Evolutionary conservation across 2,888 invertebrate genomes (phyloP).

Genomic region (Dryobotodes eremita): DNA sequence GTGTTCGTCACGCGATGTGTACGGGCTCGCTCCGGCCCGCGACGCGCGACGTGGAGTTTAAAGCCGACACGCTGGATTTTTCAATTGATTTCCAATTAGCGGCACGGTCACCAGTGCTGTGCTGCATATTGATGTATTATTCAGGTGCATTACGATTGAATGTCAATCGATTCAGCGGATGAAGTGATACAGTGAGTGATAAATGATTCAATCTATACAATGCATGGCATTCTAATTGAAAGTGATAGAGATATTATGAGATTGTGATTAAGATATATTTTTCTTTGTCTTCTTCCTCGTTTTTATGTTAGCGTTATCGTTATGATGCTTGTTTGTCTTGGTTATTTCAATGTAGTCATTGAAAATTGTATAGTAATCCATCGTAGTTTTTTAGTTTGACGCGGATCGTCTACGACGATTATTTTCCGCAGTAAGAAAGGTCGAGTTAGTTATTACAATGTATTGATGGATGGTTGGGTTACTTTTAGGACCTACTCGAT

Average conservation of each 20-base stretch:
- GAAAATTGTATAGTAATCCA: background rate
- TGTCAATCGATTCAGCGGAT: conserved; percentile 43
- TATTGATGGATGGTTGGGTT: background rate
- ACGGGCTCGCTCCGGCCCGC: conserved; percentile 14
- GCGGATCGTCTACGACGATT: background rate
- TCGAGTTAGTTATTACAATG: background rate
- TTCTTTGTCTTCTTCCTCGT: background rate
- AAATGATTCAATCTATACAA: conserved; percentile 45
- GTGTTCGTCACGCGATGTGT: conserved; percentile 54
- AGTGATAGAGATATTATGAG: background rate
- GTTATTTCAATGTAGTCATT: background rate
- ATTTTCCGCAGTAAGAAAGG: background rate
- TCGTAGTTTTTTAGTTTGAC: background rate
- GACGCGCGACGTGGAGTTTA: background rate
- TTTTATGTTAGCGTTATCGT: background rate
- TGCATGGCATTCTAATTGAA: background rate
- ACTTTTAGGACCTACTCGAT: background rate
- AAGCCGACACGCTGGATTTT: conserved; percentile 40
- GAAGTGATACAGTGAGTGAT: conserved; percentile 43
- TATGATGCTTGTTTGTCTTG: background rate
- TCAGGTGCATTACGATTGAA: conserved; percentile 45
- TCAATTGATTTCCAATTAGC: conserved; percentile 62
- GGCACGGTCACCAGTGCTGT: conserved; percentile 46
- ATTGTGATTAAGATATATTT: background rate
- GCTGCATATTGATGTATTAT: conserved; percentile 48